A percentile compares a stretch with the other conserved stretches of the same genome.
phyloP scores from a whole-genome alignment of 2,888 invertebrate species.

The Lordiphosa fenestrarum region DNA sequence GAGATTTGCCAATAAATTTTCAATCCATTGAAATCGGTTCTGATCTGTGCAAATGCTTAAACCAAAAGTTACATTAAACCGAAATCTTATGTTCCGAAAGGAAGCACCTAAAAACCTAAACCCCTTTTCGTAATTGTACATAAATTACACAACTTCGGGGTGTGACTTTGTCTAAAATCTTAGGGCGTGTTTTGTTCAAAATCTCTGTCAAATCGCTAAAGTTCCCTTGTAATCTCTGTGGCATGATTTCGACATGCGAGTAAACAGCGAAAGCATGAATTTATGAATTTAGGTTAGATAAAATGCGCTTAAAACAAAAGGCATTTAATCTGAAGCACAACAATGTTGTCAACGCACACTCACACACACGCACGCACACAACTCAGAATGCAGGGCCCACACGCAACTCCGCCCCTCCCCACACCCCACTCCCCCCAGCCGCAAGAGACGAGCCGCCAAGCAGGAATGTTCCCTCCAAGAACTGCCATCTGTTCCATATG shows the following conservation, averaged over 20 bases:
- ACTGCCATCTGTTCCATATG: slow-evolving; percentile 57
- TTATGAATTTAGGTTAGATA: slow-evolving; percentile 65
- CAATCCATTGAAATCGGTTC: too few relatives aligned
- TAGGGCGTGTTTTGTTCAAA: slow-evolving; percentile 12
- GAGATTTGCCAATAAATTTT: too few relatives aligned
- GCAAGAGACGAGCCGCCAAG: not conserved
- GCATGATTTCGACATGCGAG: slow-evolving; percentile 54
- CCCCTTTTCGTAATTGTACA: not conserved
- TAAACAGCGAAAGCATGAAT: slow-evolving; percentile 46
- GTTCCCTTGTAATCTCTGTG: slow-evolving; percentile 46
- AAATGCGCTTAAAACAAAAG: slow-evolving; percentile 63
- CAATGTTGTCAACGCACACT: slow-evolving; percentile 60
- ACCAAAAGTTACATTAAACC: too few relatives aligned
- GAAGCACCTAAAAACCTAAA: too few relatives aligned
- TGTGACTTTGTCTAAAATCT: too few relatives aligned
- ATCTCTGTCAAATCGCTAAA: slow-evolving; percentile 21
- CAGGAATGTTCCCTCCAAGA: slow-evolving; percentile 50
- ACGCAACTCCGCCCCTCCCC: slow-evolving; percentile 9
- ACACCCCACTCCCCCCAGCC: not conserved
- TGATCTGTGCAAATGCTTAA: too few relatives aligned
- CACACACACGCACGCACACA: slow-evolving; percentile 26
- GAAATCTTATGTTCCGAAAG: too few relatives aligned
- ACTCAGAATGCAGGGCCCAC: slow-evolving; percentile 30
- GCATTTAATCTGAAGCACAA: slow-evolving; percentile 67
- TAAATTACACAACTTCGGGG: slow-evolving; percentile 25